These are phyloP conservation scores for Hemibagrus wyckioides DNA, from an alignment of 2,113 vertebrate genomes.

Conservation along the genomic window DNA sequence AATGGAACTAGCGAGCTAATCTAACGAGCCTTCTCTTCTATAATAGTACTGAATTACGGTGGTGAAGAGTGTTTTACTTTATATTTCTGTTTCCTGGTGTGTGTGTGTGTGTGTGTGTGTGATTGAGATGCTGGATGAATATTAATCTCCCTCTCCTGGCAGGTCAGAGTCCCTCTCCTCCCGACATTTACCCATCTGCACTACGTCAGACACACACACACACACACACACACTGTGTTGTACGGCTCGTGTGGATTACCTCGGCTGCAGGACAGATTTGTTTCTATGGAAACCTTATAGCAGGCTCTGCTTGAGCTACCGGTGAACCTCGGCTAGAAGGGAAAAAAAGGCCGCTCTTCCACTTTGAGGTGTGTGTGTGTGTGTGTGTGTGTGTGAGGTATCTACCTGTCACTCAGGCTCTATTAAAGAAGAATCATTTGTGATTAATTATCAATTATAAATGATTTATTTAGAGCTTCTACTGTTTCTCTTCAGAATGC, in stretches of 20 bases:
- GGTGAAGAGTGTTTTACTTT: neutral
- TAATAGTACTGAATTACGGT: neutral
- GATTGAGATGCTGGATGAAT: conserved; percentile 51
- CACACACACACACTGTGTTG: conserved; percentile 32
- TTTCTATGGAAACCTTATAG: conserved; percentile 57
- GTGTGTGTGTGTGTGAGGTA: conserved; percentile 29
- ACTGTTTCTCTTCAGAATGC: neutral
- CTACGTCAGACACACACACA: conserved; percentile 48
- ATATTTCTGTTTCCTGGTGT: conserved; percentile 12
- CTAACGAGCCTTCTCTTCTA: no score
- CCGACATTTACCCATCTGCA: conserved; percentile 67
- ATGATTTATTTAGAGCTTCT: neutral
- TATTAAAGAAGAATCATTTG: no score
- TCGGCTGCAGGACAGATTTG: conserved; percentile 55
- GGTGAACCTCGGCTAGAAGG: conserved; percentile 40
- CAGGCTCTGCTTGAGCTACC: conserved; percentile 48
- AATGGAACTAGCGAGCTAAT: neutral
- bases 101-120: conserved; percentile 14
- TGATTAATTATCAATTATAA: no score
- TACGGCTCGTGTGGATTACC: conserved; percentile 58
- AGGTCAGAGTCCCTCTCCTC: conserved; percentile 62
- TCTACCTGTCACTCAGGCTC: conserved; percentile 22
- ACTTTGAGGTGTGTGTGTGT: conserved; percentile 40
- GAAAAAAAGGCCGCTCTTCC: conserved; percentile 33
- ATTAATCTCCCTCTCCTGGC: conserved; percentile 59